phyloP scores from a whole-genome alignment of 2,797 vertebrate genomes.

The Ctenosaura bakeri region DNA sequence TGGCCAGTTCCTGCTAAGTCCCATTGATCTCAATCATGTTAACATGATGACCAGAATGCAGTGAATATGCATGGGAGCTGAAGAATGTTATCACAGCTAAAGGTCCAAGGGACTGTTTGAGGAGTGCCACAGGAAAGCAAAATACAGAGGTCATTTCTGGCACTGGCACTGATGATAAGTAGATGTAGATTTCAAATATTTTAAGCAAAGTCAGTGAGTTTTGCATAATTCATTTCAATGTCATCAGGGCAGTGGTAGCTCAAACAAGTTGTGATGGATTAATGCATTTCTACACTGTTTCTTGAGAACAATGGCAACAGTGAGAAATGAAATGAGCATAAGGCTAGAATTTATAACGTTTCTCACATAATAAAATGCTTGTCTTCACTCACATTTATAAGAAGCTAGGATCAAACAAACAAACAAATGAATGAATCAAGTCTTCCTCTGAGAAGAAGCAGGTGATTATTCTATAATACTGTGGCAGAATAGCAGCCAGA shows the following conservation, averaged over 20 bases:
- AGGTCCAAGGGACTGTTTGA: background rate
- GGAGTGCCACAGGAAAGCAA: background rate
- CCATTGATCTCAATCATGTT: background rate
- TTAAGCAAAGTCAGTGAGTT: background rate
- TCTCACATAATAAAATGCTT: constrained; percentile 6
- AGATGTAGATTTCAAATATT: background rate
- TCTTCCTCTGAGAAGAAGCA: background rate
- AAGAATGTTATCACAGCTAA: background rate
- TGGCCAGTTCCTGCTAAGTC: background rate
- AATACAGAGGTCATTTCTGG: background rate
- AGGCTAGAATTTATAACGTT: fast-evolving
- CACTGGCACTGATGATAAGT: fast-evolving
- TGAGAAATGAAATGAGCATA: background rate
- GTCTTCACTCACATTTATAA: background rate
- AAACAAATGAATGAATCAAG: background rate
- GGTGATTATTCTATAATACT: background rate
- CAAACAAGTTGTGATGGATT: background rate
- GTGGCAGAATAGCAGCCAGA: background rate
- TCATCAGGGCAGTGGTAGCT: background rate
- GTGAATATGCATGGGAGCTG: background rate
- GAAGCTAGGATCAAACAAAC: constrained; percentile 16
- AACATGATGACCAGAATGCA: background rate
- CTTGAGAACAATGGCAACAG: background rate
- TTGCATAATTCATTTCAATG: background rate
- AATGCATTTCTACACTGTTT: fast-evolving